Evolutionary conservation across 2,888 invertebrate species (phyloP).

Genomic region (Gortyna flavago): DNA sequence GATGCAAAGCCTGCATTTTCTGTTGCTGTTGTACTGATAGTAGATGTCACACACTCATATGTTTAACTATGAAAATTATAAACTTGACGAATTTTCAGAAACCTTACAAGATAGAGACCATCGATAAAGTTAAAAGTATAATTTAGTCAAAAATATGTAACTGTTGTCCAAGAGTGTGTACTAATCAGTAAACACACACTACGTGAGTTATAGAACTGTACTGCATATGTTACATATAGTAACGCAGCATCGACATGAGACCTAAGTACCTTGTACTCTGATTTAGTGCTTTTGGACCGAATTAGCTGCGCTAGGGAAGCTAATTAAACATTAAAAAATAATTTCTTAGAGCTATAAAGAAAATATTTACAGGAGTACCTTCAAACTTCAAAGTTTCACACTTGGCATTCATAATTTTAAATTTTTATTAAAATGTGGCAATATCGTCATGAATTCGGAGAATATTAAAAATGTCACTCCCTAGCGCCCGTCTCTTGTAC

Average conservation of each 20-base stretch:
- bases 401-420: constrained; percentile 25
- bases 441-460: constrained; percentile 24
- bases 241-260: constrained; percentile 44
- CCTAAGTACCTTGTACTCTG: constrained; percentile 67
- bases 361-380: constrained; percentile 62
- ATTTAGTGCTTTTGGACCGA: constrained; percentile 60
- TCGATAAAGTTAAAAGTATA: constrained; percentile 39
- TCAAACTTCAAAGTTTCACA: constrained; percentile 39
- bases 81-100: constrained; percentile 32
- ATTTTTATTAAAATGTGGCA: constrained; percentile 22
- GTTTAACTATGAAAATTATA: constrained; percentile 42
- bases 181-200: constrained; percentile 57
- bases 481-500: constrained; percentile 51
- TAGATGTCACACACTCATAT: constrained; percentile 15
- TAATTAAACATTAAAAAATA: constrained; percentile 54
- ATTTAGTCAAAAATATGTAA: constrained; percentile 60
- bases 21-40: constrained; percentile 30
- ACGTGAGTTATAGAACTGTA: constrained; percentile 11
- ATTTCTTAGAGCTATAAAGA: constrained; percentile 56
- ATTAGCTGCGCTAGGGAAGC: constrained; percentile 60
- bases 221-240: constrained; percentile 16
- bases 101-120: constrained; percentile 40
- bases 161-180: constrained; percentile 46
- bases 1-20: constrained; percentile 25
- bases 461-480: constrained; percentile 34